These are phyloP conservation scores for Otis tarda DNA, from an alignment of 2,113 vertebrate species.

Conservation along the genomic window DNA sequence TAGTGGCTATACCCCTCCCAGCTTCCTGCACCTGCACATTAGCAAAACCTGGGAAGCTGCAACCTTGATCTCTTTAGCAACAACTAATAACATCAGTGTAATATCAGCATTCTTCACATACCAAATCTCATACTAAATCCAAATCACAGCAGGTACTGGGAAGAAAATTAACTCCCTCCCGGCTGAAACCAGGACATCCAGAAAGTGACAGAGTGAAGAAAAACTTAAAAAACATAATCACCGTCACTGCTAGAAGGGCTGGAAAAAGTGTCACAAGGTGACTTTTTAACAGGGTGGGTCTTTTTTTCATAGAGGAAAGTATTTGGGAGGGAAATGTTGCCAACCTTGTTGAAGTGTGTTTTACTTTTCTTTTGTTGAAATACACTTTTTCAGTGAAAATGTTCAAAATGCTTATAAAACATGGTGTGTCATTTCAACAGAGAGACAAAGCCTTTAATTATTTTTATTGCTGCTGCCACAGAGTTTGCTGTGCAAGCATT, in stretches of 20 bases:
- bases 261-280: neutral
- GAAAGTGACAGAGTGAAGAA: neutral
- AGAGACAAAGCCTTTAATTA: neutral
- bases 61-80: no score
- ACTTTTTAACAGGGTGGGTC: neutral
- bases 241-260: neutral
- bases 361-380: neutral
- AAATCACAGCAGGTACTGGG: no score
- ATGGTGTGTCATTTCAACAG: neutral
- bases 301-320: neutral
- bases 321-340: neutral
- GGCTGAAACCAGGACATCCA: neutral
- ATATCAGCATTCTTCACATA: no score
- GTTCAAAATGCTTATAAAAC: neutral
- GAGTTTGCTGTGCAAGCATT: constrained; percentile 38
- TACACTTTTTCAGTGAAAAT: neutral
- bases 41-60: no score
- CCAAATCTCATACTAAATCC: no score
- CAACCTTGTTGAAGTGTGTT: neutral
- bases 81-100: no score
- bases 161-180: no score
- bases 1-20: no score
- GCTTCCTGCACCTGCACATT: no score
- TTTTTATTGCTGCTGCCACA: constrained; percentile 19
- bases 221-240: neutral